Base-by-base conservation (phyloP, 1,140 invertebrate genomes). In the Choristoneura fumiferana region DNA sequence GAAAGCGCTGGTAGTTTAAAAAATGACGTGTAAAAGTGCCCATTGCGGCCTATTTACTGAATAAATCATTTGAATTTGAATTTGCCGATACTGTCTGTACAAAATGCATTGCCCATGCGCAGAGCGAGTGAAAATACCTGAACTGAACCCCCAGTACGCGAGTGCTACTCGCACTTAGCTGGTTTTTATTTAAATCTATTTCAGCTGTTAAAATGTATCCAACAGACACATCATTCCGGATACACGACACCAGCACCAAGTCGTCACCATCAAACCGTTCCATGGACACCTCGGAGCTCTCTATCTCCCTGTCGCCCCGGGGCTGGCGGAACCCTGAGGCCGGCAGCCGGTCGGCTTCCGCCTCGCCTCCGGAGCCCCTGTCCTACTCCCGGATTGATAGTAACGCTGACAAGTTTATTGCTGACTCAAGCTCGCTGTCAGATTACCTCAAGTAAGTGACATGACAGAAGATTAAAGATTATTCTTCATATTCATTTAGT, bases 171-270 rank as follows among this genome's bases (percentile, higher is more conserved):
- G n/a, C n/a, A n/a, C n/a, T n/a, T n/a, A n/a, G n/a, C n/a, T n/a
- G n/a, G 22, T 29, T 29, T 29, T 29, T 29, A 29, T 29, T n/a
- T n/a, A n/a, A n/a, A n/a, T n/a, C n/a, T n/a, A n/a, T n/a, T n/a
- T n/a, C n/a, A n/a, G n/a, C n/a, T n/a, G n/a, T n/a, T n/a, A n/a
- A n/a, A n/a, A n/a, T 29, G 6, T 29, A 12, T 17, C 18, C 40
- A 8, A 45, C 43, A 49, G 43, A 49, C 43, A 49, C 43, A 29
- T 49, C 43, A 0, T 49, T 49, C 43, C 43, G 43, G 10, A 29
- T 49, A 49, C n/a, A 22, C 2, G 43, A 49, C 37, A 39, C 17
- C 17, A 49, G 43, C 18, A 12, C 22, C 18, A n/a, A 13, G n/a
- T 29, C 43, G 10, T 13, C 43, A 29, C 22, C 22, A 6, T 29